Base-by-base conservation (phyloP, 2,113 vertebrate species). In the Pluvialis apricaria region DNA sequence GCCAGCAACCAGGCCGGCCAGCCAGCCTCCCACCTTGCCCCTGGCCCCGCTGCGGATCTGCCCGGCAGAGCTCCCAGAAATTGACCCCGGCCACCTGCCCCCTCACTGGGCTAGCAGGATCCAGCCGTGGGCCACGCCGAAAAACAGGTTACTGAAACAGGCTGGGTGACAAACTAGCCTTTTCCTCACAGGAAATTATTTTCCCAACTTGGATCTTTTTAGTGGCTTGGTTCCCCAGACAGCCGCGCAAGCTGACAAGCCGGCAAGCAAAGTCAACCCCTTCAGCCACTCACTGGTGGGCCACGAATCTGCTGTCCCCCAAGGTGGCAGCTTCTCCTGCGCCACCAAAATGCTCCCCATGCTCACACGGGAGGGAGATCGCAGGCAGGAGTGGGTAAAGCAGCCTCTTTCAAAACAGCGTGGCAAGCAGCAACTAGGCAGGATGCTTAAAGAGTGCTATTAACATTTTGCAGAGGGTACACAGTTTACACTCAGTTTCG, bases 281-380 rank as follows among this genome's bases (percentile, higher is more conserved):
- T 86, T 25, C 61, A 78, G 34, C 10, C 45, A 79, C 19, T 3
- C 62, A 24, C 25, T 19, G 13, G 24, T n/a, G 18, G 31, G n/a
- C 26, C 66, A 49, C 5, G 0, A 52, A 62, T 14, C 44, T 51
- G 24, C 15, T 8, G 13, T 25, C 7, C 22, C 4, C 20, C 20
- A 52, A 4, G 6, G 17, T 8, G 6, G 28, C 45, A 44, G 14
- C 44, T 90, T 44, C 25, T 61, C 70, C 58, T 7, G 34, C 0
- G 0, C 34, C 24, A 61, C 60, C 12, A 34, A 21, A 68, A 73
- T 0, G 1, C 16, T 79, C 11, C 22, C 20, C 9, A 1, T 5
- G 20, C 36, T 61, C 51, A 58, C 0, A 0, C 0, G 0, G 20
- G 21, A 31, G 34, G 44, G 34, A 62, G 44, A 40, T 6, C 0